Evolutionary conservation across 1,140 invertebrate genomes (phyloP).

Genomic region (Drosophila kikkawai): DNA sequence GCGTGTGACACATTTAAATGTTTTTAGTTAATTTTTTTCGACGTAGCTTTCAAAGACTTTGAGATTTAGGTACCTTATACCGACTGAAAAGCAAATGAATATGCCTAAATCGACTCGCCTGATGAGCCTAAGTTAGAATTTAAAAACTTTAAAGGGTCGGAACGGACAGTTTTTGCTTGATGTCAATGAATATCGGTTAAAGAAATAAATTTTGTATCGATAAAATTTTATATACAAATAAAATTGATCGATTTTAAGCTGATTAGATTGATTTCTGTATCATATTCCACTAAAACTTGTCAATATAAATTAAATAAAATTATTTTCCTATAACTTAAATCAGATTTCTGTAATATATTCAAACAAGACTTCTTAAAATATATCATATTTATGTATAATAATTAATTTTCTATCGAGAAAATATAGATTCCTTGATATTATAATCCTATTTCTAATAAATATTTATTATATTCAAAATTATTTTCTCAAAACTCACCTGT

Average conservation of each 20-base stretch:
- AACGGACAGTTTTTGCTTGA: too few species aligned
- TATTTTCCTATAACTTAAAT: too few species aligned
- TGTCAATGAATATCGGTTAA: too few species aligned
- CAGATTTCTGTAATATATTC: too few species aligned
- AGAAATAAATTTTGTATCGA: neutral
- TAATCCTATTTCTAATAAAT: neutral
- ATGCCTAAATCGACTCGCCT: neutral
- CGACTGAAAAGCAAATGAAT: too few species aligned
- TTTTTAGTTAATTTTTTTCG: neutral
- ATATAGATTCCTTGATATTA: neutral
- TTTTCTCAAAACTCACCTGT: constrained; percentile 66
- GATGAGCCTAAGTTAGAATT: neutral
- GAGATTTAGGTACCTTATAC: too few species aligned
- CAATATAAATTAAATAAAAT: too few species aligned
- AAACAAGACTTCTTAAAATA: neutral
- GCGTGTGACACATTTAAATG: neutral
- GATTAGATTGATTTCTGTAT: too few species aligned
- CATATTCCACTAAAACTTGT: too few species aligned
- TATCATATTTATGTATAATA: neutral
- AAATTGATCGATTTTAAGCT: neutral
- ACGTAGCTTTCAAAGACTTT: neutral
- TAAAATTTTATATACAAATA: neutral
- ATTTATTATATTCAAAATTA: too few species aligned
- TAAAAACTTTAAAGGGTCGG: neutral
- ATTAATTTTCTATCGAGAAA: neutral